Conservation (phyloP, 2,797 vertebrate species). For the Perdix hodgsoniae region DNA sequence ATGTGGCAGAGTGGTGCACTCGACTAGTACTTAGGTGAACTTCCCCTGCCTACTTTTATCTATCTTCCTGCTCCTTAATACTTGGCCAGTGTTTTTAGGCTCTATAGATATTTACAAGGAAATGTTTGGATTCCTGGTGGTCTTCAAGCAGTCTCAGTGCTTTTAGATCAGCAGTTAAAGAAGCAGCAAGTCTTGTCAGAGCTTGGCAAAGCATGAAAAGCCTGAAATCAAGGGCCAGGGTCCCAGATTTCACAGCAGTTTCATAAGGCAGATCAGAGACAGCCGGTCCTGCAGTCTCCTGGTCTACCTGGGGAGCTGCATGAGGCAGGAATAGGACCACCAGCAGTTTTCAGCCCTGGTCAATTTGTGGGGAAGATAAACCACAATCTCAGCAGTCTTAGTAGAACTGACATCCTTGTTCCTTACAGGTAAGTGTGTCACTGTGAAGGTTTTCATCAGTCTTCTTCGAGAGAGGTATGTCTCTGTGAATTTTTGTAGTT, state of each 20-base stretch:
- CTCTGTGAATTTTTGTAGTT: neutral
- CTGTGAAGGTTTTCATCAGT: neutral
- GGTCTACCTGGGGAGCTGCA: neutral
- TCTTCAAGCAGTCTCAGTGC: too few species aligned
- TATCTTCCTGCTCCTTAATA: neutral
- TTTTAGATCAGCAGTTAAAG: neutral
- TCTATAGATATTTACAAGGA: neutral
- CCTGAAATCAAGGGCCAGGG: neutral
- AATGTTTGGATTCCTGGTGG: neutral
- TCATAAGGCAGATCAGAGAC: neutral
- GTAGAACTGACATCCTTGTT: neutral
- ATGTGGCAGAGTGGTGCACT: neutral
- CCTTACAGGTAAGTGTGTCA: neutral
- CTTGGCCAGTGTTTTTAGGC: neutral
- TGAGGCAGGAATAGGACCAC: neutral
- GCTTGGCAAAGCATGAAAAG: neutral
- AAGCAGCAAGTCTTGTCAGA: neutral
- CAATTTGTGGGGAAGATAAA: neutral
- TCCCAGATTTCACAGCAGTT: neutral
- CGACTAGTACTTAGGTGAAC: neutral
- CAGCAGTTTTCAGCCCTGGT: neutral
- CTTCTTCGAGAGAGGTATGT: neutral
- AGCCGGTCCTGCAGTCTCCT: neutral
- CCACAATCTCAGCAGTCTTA: neutral
- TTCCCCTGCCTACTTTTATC: neutral